Evolutionary conservation across 2,113 vertebrate genomes (phyloP), one percentile per base, ranked within the genome.

Genomic region (Tragelaphus scriptus): DNA sequence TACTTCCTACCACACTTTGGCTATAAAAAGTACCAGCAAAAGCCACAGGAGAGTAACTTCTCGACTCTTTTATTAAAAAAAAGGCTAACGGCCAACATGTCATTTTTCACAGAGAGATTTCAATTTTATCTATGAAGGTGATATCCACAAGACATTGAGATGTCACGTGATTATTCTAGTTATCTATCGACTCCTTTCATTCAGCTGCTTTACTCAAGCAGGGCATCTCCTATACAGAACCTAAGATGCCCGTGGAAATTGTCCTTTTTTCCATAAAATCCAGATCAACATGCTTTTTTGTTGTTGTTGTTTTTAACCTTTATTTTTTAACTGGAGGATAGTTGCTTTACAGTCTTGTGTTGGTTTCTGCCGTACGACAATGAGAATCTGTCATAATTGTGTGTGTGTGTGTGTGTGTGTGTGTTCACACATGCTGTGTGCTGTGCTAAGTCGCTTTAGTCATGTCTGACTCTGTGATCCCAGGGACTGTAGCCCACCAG

Each of bases 1-100:
- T 97, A 98, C 98, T 99, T 99, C 98, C 99, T 98, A 98, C 98
- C 98, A 92, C 98, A 98, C 94, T 86, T 82, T 14, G 1, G 0
- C 96, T 98, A 96, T 98, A 95, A 98, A 98, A 98, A 98, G 97
- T 95, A 98, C 90, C 55, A 79, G 92, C 77, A 96, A 97, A 98
- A 99, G 95, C 98, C 98, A 88, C 98, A 99, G 53, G 81, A 96
- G 77, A 97, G 88, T 93, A 94, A 93, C 88, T 98, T 97, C 98
- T 98, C 94, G 96, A 80, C 77, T 59, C 1, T 92, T 94, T 87
- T 40, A 96, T 97, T 97, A 56, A 95, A 96, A 85, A 85, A 96
- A 96, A 85, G 87, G 77, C 93, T 93, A 95, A 96, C 13, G 0
- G 75, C 89, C 89, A 44, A 95, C 96, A 89, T 89, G 59, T 97